phyloP scores from a whole-genome alignment of 2,113 vertebrate genomes.

The Crotalus viridis region DNA sequence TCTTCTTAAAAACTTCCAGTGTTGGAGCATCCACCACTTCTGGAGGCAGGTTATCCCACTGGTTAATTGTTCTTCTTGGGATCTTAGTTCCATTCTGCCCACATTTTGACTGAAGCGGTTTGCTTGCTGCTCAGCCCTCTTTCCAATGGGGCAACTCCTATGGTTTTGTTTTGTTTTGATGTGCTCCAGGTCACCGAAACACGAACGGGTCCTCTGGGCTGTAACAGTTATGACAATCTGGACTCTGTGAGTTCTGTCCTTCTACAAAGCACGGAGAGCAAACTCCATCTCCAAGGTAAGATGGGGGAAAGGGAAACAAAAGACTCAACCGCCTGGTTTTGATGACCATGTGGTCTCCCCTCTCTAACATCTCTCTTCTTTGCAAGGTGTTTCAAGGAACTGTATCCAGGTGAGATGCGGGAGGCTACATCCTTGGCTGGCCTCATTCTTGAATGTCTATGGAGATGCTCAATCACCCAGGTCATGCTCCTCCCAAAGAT shows the following conservation, averaged over 20 bases:
- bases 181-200: slow-evolving; percentile 91
- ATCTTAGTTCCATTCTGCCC: background rate
- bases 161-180: background rate
- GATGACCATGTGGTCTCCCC: background rate
- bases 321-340: background rate
- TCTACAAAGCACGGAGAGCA: slow-evolving; percentile 98
- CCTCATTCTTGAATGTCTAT: background rate
- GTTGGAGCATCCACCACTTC: no score
- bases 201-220: slow-evolving; percentile 93
- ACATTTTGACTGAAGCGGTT: background rate
- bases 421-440: background rate
- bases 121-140: background rate
- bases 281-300: slow-evolving; percentile 97
- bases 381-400: background rate
- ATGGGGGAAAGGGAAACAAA: slow-evolving; percentile 44
- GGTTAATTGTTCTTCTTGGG: background rate
- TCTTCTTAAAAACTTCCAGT: no score
- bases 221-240: slow-evolving; percentile 99
- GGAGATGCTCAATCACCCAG: background rate
- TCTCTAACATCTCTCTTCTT: background rate
- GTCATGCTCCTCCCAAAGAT: no score
- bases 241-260: slow-evolving; percentile 99
- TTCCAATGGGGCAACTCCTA: background rate
- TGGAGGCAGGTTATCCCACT: no score
- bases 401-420: background rate